phyloP scores from a whole-genome alignment of 1,140 invertebrate genomes.

The Asbolus verrucosus region DNA sequence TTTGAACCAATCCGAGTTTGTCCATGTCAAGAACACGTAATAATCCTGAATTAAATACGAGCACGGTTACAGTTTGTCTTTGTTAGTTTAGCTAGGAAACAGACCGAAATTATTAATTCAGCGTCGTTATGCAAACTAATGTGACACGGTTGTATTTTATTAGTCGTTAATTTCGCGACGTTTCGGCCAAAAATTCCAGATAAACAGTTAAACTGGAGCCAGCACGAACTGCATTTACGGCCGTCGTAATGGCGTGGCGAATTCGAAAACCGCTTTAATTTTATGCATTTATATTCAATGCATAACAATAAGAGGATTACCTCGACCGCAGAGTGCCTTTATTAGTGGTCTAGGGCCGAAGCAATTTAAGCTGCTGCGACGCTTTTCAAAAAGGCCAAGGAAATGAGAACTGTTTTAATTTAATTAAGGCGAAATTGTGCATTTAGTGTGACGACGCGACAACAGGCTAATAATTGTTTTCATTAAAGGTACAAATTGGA shows the following conservation, averaged over 20 bases:
- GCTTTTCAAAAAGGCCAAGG: neutral
- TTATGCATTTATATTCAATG: conserved; percentile 36
- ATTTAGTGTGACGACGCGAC: neutral
- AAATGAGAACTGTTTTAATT: neutral
- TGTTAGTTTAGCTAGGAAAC: conserved; percentile 30
- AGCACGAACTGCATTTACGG: conserved; percentile 29
- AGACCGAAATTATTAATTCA: conserved; percentile 26
- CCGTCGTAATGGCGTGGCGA: neutral
- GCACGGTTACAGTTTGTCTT: conserved; percentile 32
- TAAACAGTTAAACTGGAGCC: conserved; percentile 4
- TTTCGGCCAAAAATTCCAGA: neutral
- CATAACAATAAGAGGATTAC: conserved; percentile 31
- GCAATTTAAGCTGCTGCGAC: too few species aligned
- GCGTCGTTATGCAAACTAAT: neutral
- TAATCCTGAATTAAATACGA: conserved; percentile 38
- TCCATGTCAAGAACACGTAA: conserved; percentile 24
- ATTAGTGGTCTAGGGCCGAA: conserved; percentile 3
- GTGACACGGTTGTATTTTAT: too few species aligned
- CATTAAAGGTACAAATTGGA: conserved; percentile 11
- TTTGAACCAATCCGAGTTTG: conserved; percentile 22
- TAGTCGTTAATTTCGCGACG: too few species aligned
- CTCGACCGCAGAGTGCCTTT: conserved; percentile 18
- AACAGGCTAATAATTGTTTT: conserved; percentile 15
- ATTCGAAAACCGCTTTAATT: conserved; percentile 19
- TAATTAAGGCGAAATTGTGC: conserved; percentile 20